These are phyloP conservation scores for Glaucidium brasilianum DNA, from an alignment of 2,113 vertebrate genomes.

Conservation along the genomic window DNA sequence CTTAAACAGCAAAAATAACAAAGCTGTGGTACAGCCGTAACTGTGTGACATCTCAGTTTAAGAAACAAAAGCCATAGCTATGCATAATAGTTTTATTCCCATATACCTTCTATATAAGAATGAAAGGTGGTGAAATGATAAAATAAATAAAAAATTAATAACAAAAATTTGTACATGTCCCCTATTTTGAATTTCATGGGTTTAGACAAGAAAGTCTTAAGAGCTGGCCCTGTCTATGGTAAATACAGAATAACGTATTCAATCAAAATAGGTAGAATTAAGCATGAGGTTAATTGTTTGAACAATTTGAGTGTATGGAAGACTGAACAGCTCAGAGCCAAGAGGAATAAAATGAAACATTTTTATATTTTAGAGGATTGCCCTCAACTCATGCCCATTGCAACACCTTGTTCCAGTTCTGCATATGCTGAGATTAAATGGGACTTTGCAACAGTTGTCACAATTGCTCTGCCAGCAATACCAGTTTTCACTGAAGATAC, in stretches of 20 bases:
- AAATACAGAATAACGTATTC: neutral
- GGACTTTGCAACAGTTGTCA: neutral
- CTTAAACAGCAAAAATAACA: neutral
- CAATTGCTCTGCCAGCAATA: neutral
- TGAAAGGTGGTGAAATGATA: neutral
- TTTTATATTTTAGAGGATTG: neutral
- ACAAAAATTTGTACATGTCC: neutral
- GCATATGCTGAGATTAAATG: neutral
- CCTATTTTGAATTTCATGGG: neutral
- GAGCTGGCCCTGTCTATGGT: neutral
- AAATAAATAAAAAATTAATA: neutral
- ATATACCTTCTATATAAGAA: neutral
- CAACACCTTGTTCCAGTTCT: neutral
- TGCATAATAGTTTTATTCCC: neutral
- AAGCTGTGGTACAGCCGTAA: neutral
- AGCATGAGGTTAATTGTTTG: neutral
- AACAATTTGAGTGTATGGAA: neutral
- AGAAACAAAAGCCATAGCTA: neutral
- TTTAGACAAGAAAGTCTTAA: neutral
- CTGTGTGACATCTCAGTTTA: neutral
- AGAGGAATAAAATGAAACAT: neutral
- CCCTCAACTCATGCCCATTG: neutral
- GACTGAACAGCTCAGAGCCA: neutral
- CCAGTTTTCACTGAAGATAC: neutral
- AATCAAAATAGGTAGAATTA: neutral